Evolutionary conservation across 2,113 vertebrate species (phyloP).

Genomic region (Eubucco bourcierii): DNA sequence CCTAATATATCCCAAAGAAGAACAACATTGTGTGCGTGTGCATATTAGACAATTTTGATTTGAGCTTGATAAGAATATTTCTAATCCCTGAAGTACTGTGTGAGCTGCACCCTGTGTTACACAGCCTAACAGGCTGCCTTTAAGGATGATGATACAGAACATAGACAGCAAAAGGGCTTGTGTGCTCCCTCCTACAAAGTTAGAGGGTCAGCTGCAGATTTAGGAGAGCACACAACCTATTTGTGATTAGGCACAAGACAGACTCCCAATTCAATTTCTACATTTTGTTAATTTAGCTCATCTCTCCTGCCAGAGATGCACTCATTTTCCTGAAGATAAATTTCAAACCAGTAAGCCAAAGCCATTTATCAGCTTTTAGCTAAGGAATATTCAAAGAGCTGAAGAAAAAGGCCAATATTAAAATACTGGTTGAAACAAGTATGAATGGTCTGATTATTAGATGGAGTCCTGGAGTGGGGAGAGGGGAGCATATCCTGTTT

Average conservation of each 20-base stretch:
- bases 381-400: constrained; percentile 29
- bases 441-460: constrained; percentile 61
- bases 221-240: background rate
- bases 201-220: background rate
- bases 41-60: background rate
- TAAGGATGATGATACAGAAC: background rate
- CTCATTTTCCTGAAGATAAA: background rate
- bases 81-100: background rate
- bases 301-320: constrained; percentile 22
- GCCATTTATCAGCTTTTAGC: constrained; percentile 22
- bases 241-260: background rate
- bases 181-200: background rate
- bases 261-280: background rate
- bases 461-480: background rate
- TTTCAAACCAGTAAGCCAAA: background rate
- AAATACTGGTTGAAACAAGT: background rate
- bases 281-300: background rate
- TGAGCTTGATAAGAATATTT: background rate
- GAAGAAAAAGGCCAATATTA: constrained; percentile 9
- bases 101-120: background rate
- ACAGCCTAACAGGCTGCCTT: background rate
- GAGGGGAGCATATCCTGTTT: constrained; percentile 45
- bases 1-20: background rate
- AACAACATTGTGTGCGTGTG: background rate
- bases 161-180: fast-evolving